Base-by-base conservation (phyloP, 2,888 invertebrate genomes). In the Oasisia sp. region DNA sequence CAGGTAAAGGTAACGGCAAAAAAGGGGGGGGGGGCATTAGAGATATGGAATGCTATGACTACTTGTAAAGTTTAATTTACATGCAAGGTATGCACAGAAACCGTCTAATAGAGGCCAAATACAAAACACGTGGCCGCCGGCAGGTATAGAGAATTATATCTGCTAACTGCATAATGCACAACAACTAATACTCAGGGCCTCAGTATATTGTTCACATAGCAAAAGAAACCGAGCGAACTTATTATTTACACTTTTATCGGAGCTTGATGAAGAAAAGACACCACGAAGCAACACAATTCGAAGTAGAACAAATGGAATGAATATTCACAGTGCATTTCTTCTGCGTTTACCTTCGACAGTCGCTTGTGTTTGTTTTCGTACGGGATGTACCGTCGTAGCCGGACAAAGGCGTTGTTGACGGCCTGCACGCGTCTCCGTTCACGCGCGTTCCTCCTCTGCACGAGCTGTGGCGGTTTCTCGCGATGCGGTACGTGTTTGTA, bases 361-460 rank as follows among this genome's bases (percentile, higher is more conserved):
- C 96, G 94, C 93, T 96, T 96, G 93, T 96, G 95, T 91, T 95
- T 95, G 93, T 97, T 97, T 93, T 97, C 97, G 93, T 97, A 96
- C 7, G 97, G 97, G 89, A 97, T 97, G 93, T 97, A 97, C 95
- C 97, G 97, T 91, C 97, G 96, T 89, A 97, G 96, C 92, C 97
- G 96, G 1, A 96, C 95, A 95, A 97, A 97, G 74, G 97, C 97
- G 92, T 96, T 96, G 96, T 97, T 97, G 93, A 97, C 97, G 27
- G 97, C 97, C 95, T 97, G 97, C 50, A 97, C 97, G 93, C 97
- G 96, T 92, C 97, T 96, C 94, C 97, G 95, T 95, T 97, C 97
- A 91, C 97, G 96, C 9, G 97, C 97, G 95, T 97, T 97, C 93
- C 97, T 95, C 93, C 96, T 94, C 32, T 97, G 97, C 93, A 97